Evolutionary conservation across 2,113 vertebrate species (phyloP).

Genomic region (Oryzias celebensis): DNA sequence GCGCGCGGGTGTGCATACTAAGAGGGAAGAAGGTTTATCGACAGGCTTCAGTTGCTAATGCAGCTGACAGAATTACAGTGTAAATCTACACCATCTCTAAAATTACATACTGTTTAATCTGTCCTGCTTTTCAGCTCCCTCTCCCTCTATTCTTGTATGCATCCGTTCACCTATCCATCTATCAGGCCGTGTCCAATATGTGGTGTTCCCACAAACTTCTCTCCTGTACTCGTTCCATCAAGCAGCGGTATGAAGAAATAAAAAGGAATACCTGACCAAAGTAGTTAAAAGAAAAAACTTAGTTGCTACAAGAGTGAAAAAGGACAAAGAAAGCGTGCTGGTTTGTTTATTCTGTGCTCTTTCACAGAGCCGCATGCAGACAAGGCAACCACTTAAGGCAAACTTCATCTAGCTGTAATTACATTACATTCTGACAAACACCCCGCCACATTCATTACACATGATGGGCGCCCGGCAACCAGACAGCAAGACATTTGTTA

Average conservation of each 20-base stretch:
- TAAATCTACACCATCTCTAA: conserved; percentile 81
- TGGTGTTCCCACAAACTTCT: conserved; percentile 26
- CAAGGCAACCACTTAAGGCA: conserved; percentile 77
- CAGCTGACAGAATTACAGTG: conserved; percentile 73
- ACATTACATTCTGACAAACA: conserved; percentile 79
- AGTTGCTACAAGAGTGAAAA: background rate
- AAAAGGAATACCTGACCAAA: conserved; percentile 10
- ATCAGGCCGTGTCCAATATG: conserved; percentile 12
- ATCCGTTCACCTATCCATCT: conserved; percentile 39
- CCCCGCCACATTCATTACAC: conserved; percentile 78
- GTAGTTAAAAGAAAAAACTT: conserved; percentile 1
- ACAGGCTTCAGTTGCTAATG: conserved; percentile 77
- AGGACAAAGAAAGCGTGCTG: conserved; percentile 35
- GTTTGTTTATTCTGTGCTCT: conserved; percentile 58
- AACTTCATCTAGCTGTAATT: conserved; percentile 78
- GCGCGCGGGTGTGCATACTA: conserved; percentile 19
- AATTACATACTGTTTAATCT: conserved; percentile 75
- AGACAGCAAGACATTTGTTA: conserved; percentile 74
- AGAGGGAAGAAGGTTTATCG: conserved; percentile 65
- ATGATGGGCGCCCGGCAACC: conserved; percentile 66
- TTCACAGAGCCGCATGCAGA: conserved; percentile 59
- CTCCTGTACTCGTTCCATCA: conserved; percentile 11
- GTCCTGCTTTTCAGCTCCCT: conserved; percentile 27
- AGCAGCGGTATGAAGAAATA: conserved; percentile 13
- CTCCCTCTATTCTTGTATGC: conserved; percentile 6